A percentile compares a stretch with the other conserved stretches of the same genome.
Evolutionary conservation across 1,140 invertebrate species (phyloP).

Genomic region (Gonatopus flavifemur): DNA sequence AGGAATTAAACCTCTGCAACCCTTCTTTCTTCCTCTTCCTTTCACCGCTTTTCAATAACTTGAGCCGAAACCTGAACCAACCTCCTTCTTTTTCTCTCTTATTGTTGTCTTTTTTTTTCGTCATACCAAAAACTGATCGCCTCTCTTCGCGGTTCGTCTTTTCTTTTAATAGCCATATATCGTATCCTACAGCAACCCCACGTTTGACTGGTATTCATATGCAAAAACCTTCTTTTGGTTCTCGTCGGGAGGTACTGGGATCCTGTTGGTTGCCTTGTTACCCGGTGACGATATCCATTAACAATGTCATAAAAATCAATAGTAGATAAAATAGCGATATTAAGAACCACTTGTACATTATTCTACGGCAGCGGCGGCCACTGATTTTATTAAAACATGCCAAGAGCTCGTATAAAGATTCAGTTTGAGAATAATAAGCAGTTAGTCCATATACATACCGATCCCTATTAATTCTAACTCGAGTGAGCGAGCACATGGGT

Average conservation of each 20-base stretch:
- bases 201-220: constrained; percentile 42
- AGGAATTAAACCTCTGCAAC: too few species aligned
- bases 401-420: constrained; percentile 41
- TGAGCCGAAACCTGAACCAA: too few species aligned
- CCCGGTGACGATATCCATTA: constrained; percentile 22
- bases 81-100: too few species aligned
- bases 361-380: too few species aligned
- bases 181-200: constrained; percentile 24
- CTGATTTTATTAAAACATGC: too few species aligned
- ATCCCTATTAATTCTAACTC: too few species aligned
- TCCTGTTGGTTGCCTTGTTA: constrained; percentile 34
- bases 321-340: constrained; percentile 6
- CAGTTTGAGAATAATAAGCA: constrained; percentile 44
- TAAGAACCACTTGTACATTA: constrained; percentile 30
- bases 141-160: constrained; percentile 25
- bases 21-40: too few species aligned
- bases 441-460: constrained; percentile 27
- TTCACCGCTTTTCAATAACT: too few species aligned
- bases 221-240: constrained; percentile 23
- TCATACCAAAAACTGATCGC: constrained; percentile 43
- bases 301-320: constrained; percentile 27
- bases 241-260: constrained; percentile 22
- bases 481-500: too few species aligned
- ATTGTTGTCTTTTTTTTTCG: too few species aligned
- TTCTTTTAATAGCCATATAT: constrained; percentile 37